A percentile compares a stretch with the other conserved stretches of the same genome.
These are phyloP conservation scores for Cyphomyrus discorhynchus DNA, from an alignment of 2,113 vertebrate species.

Conservation along the genomic window DNA sequence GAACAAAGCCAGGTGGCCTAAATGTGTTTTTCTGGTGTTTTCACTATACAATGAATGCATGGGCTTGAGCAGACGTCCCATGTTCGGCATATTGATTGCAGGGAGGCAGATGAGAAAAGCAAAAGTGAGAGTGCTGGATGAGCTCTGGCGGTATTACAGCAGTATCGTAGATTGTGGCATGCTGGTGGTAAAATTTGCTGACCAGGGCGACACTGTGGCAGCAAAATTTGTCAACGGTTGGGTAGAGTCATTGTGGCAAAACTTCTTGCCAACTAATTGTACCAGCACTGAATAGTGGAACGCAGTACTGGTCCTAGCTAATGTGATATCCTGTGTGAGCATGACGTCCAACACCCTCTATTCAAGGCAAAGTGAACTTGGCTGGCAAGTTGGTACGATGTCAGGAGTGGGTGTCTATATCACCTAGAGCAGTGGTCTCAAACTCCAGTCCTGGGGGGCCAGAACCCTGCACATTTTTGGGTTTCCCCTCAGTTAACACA, in stretches of 20 bases:
- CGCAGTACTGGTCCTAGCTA: neutral
- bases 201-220: neutral
- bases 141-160: neutral
- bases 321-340: neutral
- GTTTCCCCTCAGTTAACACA: too few species aligned
- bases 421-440: neutral
- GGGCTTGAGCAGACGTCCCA: neutral
- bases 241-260: neutral
- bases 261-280: neutral
- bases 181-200: neutral
- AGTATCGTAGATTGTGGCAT: neutral
- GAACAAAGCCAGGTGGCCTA: neutral
- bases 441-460: too few species aligned
- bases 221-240: neutral
- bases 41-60: neutral
- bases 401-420: neutral
- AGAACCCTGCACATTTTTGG: too few species aligned
- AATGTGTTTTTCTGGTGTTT: neutral
- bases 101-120: too few species aligned
- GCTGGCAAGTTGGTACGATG: neutral
- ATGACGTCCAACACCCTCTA: neutral
- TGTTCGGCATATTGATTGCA: too few species aligned
- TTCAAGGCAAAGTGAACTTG: neutral
- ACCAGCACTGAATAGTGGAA: neutral
- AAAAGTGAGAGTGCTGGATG: too few species aligned